Base-by-base conservation (phyloP, 2,797 vertebrate species). In the Girardinus metallicus region DNA sequence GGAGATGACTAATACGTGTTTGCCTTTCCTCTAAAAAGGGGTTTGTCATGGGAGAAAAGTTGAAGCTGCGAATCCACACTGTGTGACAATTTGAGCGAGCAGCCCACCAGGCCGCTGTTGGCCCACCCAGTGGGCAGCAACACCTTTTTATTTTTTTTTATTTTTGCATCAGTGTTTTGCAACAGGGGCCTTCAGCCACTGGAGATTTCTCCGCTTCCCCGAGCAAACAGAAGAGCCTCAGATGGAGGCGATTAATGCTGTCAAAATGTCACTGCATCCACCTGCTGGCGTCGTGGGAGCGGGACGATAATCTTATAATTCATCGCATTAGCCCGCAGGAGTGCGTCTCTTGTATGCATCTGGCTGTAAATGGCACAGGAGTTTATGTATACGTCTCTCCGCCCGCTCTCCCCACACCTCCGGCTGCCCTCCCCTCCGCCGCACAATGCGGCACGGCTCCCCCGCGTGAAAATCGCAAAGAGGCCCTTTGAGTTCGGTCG, bases 241-340 rank as follows among this genome's bases (percentile, higher is more conserved):
- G 73, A 91, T 85, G 76, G 81, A 91, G 86, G 87, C 89, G 90
- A 92, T 93, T 92, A 91, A 85, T 74, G 87, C 86, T 90, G 87
- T 93, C 85, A 91, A 89, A 92, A 92, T 91, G 89, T 88, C 87
- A 90, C 62, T 1, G 70, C 80, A 13, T 74, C 68, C 75, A 62
- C 88, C 88, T 3, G 77, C 85, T 87, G 86, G 75, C 75, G 78
- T 79, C 31, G 49, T 10, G 81, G 75, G 79, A 80, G 68, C 26
- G 74, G 80, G 79, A 89, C 79, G 83, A 84, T 90, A 88, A 92
- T 90, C 86, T 87, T 62, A 57, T 78, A 78, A 88, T 86, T 79
- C 78, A 62, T 78, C 0, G 73, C 73, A 8, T 55, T 76, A 85
- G 80, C 84, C 79, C 15, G 31, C 4, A 64, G 80, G 55, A 79